Conservation (phyloP, 2,797 vertebrate species). For the Margarornis squamiger region DNA sequence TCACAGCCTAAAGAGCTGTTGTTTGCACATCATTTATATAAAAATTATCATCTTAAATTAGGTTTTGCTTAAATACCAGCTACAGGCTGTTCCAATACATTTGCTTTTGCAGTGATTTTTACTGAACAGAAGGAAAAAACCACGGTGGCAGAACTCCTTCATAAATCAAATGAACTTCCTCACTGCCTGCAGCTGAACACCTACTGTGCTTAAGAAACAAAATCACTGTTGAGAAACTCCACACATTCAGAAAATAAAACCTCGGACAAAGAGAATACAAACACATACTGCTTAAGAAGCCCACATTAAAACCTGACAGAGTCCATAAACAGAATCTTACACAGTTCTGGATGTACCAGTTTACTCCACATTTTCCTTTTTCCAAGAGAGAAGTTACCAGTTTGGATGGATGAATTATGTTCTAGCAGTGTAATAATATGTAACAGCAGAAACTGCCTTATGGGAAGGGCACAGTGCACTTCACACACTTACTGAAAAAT, state of each 20-base stretch:
- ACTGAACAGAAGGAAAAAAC: not conserved
- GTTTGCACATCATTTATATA: not conserved
- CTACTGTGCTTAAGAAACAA: constrained; percentile 60
- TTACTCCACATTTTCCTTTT: not conserved
- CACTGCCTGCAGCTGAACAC: constrained; percentile 29
- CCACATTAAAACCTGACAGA: constrained; percentile 31
- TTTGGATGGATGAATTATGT: not conserved
- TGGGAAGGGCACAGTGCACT: not conserved
- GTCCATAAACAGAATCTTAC: not conserved
- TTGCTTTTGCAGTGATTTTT: constrained; percentile 31
- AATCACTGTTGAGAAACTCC: constrained; percentile 21
- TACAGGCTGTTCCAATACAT: not conserved
- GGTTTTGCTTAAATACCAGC: constrained; percentile 16
- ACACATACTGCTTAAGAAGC: constrained; percentile 46
- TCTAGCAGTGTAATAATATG: not conserved
- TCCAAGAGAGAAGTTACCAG: not conserved
- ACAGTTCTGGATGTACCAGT: not conserved
- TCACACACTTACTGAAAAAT: not conserved
- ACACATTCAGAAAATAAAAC: not conserved
- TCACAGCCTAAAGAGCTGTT: not conserved
- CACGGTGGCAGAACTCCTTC: not conserved
- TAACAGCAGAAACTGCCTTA: not conserved
- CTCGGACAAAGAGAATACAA: constrained; percentile 45
- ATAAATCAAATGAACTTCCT: constrained; percentile 57
- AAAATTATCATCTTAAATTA: not conserved